phyloP scores from a whole-genome alignment of 1,140 invertebrate genomes.

The Rhagoletis zephyria region DNA sequence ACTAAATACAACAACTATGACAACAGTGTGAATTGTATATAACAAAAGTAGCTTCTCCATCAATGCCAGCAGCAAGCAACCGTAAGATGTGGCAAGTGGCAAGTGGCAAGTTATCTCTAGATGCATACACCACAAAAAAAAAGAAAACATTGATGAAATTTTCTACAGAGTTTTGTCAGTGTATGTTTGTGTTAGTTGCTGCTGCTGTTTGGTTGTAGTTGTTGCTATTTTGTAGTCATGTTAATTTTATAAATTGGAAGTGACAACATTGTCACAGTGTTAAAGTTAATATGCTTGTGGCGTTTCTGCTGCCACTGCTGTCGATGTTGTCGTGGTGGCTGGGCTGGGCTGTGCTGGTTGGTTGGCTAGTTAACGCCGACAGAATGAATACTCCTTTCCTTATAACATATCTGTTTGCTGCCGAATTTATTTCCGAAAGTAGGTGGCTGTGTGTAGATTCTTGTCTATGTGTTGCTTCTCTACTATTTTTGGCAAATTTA shows the following conservation, averaged over 20 bases:
- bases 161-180: not conserved
- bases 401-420: not conserved
- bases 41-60: conserved; percentile 20
- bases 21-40: conserved; percentile 17
- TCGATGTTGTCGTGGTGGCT: not conserved
- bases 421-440: conserved; percentile 3
- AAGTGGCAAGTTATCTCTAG: not conserved
- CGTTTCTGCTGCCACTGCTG: not conserved
- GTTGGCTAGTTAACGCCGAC: not conserved
- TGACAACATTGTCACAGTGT: conserved; percentile 47
- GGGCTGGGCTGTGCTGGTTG: not conserved
- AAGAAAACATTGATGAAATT: conserved; percentile 2
- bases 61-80: conserved; percentile 36
- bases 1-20: not conserved
- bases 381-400: not conserved
- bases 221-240: not conserved
- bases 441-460: not conserved
- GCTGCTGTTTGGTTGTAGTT: not conserved
- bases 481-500: conserved; percentile 24
- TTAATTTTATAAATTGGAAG: conserved; percentile 48
- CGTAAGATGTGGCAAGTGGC: not conserved
- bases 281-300: conserved; percentile 36
- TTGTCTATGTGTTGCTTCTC: not conserved
- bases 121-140: not conserved
- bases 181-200: not conserved